These are phyloP conservation scores for Stenodema calcarata DNA, from an alignment of 2,888 invertebrate genomes.

Conservation along the genomic window DNA sequence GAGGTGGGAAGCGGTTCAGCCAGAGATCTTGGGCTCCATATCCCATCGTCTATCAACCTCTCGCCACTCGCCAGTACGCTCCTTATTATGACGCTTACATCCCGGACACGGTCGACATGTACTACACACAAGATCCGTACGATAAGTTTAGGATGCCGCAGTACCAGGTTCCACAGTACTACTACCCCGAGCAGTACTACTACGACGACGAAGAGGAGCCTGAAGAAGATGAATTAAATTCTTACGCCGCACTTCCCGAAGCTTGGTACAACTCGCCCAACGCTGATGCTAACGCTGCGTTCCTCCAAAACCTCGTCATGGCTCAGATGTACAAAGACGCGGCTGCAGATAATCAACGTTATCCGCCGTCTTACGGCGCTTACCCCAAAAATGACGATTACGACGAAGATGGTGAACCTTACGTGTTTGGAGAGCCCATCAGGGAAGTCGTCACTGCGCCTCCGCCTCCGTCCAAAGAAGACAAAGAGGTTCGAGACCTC, in stretches of 20 bases:
- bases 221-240: slow-evolving; percentile 2
- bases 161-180: slow-evolving; percentile 55
- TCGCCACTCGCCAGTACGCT: slow-evolving; percentile 63
- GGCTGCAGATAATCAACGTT: not conserved
- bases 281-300: slow-evolving; percentile 68
- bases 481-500: slow-evolving; percentile 71
- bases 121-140: slow-evolving; percentile 65
- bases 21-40: slow-evolving; percentile 34
- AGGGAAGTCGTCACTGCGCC: slow-evolving; percentile 32
- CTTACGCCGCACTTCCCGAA: slow-evolving; percentile 4
- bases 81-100: slow-evolving; percentile 64
- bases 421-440: slow-evolving; percentile 57
- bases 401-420: slow-evolving; percentile 61
- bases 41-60: slow-evolving; percentile 39
- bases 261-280: slow-evolving; percentile 55
- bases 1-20: not conserved
- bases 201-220: slow-evolving; percentile 61
- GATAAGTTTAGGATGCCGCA: slow-evolving; percentile 62
- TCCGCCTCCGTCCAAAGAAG: slow-evolving; percentile 62
- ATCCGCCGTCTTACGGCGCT: not conserved
- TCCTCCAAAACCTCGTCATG: slow-evolving; percentile 66
- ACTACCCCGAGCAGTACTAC: slow-evolving; percentile 64
- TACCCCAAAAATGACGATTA: slow-evolving; percentile 57
- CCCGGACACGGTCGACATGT: slow-evolving; percentile 62
- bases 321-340: slow-evolving; percentile 56